Conservation (phyloP, 2,113 vertebrate species). For the Ctenomys sociabilis region DNA sequence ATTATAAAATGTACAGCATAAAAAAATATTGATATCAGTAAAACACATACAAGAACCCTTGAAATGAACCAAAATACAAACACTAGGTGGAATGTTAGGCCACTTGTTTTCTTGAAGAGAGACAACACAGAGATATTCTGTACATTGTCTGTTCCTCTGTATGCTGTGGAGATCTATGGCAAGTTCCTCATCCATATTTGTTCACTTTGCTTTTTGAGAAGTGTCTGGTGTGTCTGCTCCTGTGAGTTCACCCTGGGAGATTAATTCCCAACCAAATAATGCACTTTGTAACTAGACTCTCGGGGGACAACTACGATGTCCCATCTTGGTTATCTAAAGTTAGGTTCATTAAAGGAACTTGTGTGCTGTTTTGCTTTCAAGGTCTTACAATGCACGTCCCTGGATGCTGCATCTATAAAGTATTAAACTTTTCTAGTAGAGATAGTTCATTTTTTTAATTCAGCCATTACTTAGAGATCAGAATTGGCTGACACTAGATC, state of each 20-base stretch:
- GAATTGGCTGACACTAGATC: slow-evolving; percentile 64
- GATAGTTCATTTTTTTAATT: not conserved
- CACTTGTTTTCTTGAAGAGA: not conserved
- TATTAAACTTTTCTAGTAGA: not conserved
- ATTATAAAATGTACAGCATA: not conserved
- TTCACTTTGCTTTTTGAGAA: not conserved
- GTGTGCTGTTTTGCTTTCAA: slow-evolving; percentile 3
- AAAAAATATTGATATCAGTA: not conserved
- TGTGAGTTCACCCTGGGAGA: not conserved
- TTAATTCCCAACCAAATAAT: slow-evolving; percentile 28
- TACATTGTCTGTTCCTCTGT: not conserved
- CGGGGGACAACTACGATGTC: slow-evolving; percentile 39
- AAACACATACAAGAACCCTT: not conserved
- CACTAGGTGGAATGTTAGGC: not conserved
- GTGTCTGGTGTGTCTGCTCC: not conserved
- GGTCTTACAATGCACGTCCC: not conserved
- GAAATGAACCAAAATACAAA: not conserved
- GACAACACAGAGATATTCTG: not conserved
- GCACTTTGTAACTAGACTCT: not conserved
- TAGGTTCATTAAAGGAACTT: not conserved
- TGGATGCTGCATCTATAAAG: not conserved
- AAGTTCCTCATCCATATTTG: slow-evolving; percentile 2
- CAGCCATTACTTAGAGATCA: slow-evolving; percentile 16
- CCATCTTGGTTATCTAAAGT: slow-evolving; percentile 45
- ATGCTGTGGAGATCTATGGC: not conserved